Base-by-base conservation (phyloP, 2,888 invertebrate genomes). In the Tinea semifulvella region DNA sequence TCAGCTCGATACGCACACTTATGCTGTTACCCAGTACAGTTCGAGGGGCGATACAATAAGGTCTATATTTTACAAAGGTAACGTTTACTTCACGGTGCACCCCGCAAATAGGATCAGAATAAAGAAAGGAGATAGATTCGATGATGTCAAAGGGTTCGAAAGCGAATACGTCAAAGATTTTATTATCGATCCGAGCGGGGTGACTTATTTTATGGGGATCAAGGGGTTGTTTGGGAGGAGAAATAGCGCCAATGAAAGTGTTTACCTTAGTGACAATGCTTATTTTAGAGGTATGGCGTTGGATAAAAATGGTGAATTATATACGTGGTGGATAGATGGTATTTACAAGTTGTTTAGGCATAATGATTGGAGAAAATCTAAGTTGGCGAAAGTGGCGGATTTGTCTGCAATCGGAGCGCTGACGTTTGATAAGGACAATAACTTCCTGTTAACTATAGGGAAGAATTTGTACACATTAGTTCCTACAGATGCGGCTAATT, bases 261-360 rank as follows among this genome's bases (percentile, higher is more conserved):
- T 62, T 8, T 56, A 56, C 27, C 27, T 80, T 1, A 76, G 77
- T 0, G 62, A 57, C 1, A 75, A 76, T 44, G 51, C 67, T 0
- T 77, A 63, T 46, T 68, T 75, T 26, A 61, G 76, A 55, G 77
- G 77, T 1, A 46, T 79, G 1, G 60, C 65, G 6, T 55, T 71
- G 2, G 76, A 77, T 57, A 55, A 66, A 19, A 62, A 73, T 19
- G 71, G 65, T 0, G 53, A 49, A 0, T 61, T 77, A 0, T 76
- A 72, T 20, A 60, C 68, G 2, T 79, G 79, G 79, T 79, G 77
- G 76, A 44, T 79, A 1, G 75, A 79, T 45, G 71, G 68, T 0
- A 59, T 80, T 3, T 80, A 76, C 44, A 69, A 61, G 53, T 57
- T 80, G 1, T 40, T 57, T 36, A 53, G 74, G 26, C 57, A 60